Evolutionary conservation across 2,797 vertebrate species (phyloP), one percentile per base, ranked within the genome.

Genomic region (Microhierax caerulescens): DNA sequence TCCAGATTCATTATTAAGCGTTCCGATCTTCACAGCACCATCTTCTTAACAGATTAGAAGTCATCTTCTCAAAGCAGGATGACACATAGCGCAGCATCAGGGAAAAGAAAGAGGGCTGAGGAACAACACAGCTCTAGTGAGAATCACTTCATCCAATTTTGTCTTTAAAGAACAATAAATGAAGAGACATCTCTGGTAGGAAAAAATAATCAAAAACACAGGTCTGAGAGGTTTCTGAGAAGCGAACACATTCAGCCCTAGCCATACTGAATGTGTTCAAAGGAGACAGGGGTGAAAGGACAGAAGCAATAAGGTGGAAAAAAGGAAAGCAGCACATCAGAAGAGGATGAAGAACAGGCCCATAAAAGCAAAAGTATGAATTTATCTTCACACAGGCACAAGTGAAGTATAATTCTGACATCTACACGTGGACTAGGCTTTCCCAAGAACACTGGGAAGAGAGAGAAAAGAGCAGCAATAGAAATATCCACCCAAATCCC

Each of bases 1-100:
- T 87, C 94, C 89, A 89, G 91, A 76, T 93, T 88, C 89, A 83
- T 96, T 89, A 94, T 82, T 82, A 94, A 91, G 87, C 41, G 82
- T 72, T 97, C 96, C 74, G 91, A 95, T 95, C 96, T 95, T 89
- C 93, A 80, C 2, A 94, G 79, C 82, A 93, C 76, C 88, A 61
- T 77, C 85, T 95, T 92, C 93, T 95, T 95, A 94, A 91, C 90
- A 96, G 93, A 95, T 96, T 61, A 95, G 88, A 96, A 96, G 96
- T 96, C 92, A 88, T 65, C 92, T 85, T 87, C 92, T 95, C 93
- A 96, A 97, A 94, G 96, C 95, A 90, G 76, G 79, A 77, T 91
- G 96, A 96, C 96, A 96, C 77, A 72, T 0, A 92, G 95, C 89
- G 96, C 88, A 94, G 88, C 90, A 80, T 75, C 72, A 64, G 94